Conservation (phyloP, 2,888 invertebrate species). For the Cephus pygmeus region DNA sequence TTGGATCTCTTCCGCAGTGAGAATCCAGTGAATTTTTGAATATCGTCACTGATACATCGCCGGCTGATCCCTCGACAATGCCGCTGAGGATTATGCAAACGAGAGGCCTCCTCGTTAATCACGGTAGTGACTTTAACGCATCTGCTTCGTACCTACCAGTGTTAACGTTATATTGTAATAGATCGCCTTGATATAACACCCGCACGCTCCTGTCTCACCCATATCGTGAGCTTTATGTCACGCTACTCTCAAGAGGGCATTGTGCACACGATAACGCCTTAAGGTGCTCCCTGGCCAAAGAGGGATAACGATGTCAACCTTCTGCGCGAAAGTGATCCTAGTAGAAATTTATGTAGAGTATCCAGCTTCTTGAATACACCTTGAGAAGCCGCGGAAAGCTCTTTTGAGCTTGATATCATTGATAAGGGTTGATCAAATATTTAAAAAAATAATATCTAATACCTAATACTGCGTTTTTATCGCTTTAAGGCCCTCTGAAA, state of each 20-base stretch:
- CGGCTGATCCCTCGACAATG: neutral
- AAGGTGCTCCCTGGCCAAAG: neutral
- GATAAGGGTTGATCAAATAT: neutral
- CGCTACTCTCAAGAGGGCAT: conserved; percentile 1
- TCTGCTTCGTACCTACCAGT: neutral
- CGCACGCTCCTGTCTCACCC: neutral
- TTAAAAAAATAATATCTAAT: neutral
- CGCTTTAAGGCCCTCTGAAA: neutral
- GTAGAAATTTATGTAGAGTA: neutral
- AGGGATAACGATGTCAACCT: conserved; percentile 3
- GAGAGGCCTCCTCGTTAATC: conserved; percentile 10
- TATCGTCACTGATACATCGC: neutral
- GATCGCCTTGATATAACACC: conserved; percentile 2
- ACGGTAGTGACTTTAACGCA: conserved; percentile 14
- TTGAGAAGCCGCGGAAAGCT: neutral
- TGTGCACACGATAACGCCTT: neutral
- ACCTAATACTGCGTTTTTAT: neutral
- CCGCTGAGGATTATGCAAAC: conserved; percentile 17
- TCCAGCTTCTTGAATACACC: neutral
- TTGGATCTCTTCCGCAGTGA: neutral
- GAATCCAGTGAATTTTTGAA: neutral
- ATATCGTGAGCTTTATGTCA: conserved; percentile 2
- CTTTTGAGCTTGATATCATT: neutral
- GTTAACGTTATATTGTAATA: conserved; percentile 4
- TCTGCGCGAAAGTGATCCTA: neutral